phyloP scores from a whole-genome alignment of 2,797 vertebrate species.

The Myripristis jacobus region DNA sequence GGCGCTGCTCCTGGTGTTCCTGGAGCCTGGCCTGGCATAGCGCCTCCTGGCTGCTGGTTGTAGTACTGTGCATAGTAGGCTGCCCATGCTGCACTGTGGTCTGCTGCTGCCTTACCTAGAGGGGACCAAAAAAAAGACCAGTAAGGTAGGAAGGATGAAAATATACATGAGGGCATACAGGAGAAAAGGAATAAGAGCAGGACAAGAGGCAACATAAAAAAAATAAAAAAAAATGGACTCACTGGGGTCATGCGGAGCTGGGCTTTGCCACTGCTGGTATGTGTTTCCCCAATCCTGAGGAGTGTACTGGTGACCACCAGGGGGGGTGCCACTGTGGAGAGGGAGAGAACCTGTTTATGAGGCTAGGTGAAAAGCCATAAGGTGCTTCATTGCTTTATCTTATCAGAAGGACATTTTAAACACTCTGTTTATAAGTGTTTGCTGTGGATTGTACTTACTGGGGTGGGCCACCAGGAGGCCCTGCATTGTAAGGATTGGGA shows the following conservation, averaged over 20 bases:
- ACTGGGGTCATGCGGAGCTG: constrained; percentile 93
- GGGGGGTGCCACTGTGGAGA: constrained; percentile 84
- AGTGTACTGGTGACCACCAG: constrained; percentile 90
- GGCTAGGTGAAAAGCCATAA: neutral
- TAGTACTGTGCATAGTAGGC: constrained; percentile 97
- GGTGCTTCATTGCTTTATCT: neutral
- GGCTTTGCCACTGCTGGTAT: constrained; percentile 95
- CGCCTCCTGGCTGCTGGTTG: constrained; percentile 90
- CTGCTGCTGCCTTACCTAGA: constrained; percentile 88
- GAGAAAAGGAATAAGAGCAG: neutral
- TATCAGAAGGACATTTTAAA: neutral
- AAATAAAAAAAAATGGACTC: constrained; percentile 57
- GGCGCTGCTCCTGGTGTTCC: constrained; percentile 83
- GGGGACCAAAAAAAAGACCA: accelerated
- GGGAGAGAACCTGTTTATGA: neutral
- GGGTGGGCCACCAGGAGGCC: constrained; percentile 90
- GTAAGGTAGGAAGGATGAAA: accelerated
- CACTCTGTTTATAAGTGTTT: neutral
- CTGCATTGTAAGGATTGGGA: constrained; percentile 91
- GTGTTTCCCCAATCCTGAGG: constrained; percentile 92
- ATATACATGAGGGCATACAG: too few relatives aligned
- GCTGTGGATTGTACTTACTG: constrained; percentile 85
- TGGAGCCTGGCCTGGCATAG: constrained; percentile 85
- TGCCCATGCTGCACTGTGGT: constrained; percentile 94
- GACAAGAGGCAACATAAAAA: neutral